phyloP scores from a whole-genome alignment of 2,888 invertebrate genomes.

The Spialia ferax region DNA sequence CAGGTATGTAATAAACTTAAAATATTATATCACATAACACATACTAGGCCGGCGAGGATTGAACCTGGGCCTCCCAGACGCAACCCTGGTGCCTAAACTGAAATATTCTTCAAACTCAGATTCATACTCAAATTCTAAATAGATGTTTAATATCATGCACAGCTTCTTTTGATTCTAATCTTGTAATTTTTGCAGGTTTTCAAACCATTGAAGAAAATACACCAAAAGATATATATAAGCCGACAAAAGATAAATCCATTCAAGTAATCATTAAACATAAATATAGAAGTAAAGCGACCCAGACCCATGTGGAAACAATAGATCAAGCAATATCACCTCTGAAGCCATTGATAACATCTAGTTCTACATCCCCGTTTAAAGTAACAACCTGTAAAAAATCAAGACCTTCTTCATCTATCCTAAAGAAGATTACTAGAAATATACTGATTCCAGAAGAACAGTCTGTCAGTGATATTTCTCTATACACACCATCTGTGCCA shows the following conservation, averaged over 20 bases:
- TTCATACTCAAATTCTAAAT: too few species aligned
- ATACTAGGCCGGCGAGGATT: too few species aligned
- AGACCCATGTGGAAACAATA: conserved; percentile 39
- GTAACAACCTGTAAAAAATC: conserved; percentile 29
- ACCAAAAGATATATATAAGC: neutral
- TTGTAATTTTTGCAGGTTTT: conserved; percentile 8
- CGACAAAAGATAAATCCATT: neutral
- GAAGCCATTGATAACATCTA: conserved; percentile 37
- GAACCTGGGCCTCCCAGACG: too few species aligned
- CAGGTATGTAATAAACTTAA: too few species aligned
- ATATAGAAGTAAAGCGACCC: conserved; percentile 46
- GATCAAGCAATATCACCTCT: conserved; percentile 42
- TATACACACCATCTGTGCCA: conserved; percentile 12
- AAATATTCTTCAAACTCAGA: too few species aligned
- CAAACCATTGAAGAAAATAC: neutral
- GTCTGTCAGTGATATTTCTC: conserved; percentile 1
- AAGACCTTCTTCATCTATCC: conserved; percentile 14
- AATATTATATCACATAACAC: too few species aligned
- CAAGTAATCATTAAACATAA: conserved; percentile 16
- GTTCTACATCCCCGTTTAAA: conserved; percentile 39
- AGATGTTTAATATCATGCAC: too few species aligned
- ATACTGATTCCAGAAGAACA: neutral
- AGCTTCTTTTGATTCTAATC: too few species aligned
- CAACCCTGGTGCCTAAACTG: too few species aligned
- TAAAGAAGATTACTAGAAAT: conserved; percentile 1